Evolutionary conservation across 2,888 invertebrate genomes (phyloP), one percentile per base, ranked within the genome.

Genomic region (Nowickia ferox): DNA sequence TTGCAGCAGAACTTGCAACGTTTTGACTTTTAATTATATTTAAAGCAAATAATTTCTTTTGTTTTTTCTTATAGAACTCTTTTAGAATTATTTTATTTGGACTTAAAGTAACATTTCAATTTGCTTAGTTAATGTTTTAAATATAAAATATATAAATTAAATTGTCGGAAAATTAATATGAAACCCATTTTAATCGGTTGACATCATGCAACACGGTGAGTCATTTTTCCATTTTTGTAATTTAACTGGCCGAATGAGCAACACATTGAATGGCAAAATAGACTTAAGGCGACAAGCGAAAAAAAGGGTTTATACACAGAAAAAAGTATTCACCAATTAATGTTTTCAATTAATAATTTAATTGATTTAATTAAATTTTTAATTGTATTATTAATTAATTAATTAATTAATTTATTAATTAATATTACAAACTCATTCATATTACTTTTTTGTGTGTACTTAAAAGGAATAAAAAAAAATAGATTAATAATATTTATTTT

Each of bases 121-220:
- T 71, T 48, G 55, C 6, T n/a, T 30, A 42, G n/a, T 53, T 57
- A 30, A 19, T 59, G 51, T 42, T 1, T 40, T 30, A 46, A 55
- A 51, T 61, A 38, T 40, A 38, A 59, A 59, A 59, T 66, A 30
- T 6, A 30, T 63, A 30, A 17, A 15, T 57, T 40, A 38, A 69
- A 46, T 75, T 61, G 44, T 69, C 59, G 68, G 15, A 53, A 83
- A 68, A 22, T 9, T 2, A 53, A 74, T 55, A 55, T 57, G 3
- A 46, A 40, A 46, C 40, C n/a, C 1, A 69, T 44, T 75, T 81
- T 80, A 81, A 63, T 75, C 19, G 30, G 68, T 53, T 61, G 53
- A 46, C 55, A 75, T 46, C 75, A 75, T 75, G 81, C 81, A 75
- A 75, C 10, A 42, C n/a, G 15, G 13, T 69, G 75, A 75, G 44